Conservation (phyloP, 2,888 invertebrate genomes). For the Siphonodentalium dalli region DNA sequence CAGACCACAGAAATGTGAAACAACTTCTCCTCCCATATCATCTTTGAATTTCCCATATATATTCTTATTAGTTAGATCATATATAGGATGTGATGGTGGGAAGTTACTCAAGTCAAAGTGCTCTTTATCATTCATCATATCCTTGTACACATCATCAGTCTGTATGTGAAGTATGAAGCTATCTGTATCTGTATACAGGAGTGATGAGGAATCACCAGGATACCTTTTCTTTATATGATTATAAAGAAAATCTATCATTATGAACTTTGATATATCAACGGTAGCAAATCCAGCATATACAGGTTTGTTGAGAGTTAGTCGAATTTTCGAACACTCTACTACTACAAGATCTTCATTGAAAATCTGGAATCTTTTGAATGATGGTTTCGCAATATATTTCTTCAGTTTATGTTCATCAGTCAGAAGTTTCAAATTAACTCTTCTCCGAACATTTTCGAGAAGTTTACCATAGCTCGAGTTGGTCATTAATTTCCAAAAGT, state of each 20-base stretch:
- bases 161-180: neutral
- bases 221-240: too few relatives aligned
- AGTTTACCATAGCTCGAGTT: constrained; percentile 41
- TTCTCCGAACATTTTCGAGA: neutral
- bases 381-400: neutral
- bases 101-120: neutral
- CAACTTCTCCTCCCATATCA: neutral
- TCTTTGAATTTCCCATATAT: too few relatives aligned
- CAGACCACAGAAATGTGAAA: neutral
- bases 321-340: neutral
- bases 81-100: neutral
- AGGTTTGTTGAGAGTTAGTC: neutral
- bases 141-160: neutral
- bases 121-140: neutral
- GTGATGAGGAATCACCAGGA: too few relatives aligned
- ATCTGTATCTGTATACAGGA: neutral
- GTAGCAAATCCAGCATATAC: neutral
- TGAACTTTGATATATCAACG: constrained; percentile 3
- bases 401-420: neutral
- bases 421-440: neutral
- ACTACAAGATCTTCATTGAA: neutral
- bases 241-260: constrained; percentile 5
- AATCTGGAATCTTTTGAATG: neutral
- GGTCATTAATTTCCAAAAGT: constrained; percentile 62
- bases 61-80: neutral